A percentile compares a stretch with the other conserved stretches of the same genome.
These are phyloP conservation scores for Thumatha senex DNA, from an alignment of 2,888 invertebrate genomes.

Conservation along the genomic window DNA sequence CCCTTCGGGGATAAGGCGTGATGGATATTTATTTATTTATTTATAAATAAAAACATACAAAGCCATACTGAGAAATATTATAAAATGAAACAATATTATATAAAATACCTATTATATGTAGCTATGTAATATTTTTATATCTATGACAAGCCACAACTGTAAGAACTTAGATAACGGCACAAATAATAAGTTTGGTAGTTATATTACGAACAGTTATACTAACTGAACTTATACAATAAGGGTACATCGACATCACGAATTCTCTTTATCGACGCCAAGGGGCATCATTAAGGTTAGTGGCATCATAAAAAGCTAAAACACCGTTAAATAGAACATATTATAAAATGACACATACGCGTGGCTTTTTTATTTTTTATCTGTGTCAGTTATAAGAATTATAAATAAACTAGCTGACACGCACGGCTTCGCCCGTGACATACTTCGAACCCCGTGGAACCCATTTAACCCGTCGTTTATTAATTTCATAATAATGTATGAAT, in stretches of 20 bases:
- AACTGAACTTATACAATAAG: conserved; percentile 26
- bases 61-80: too few relatives aligned
- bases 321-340: conserved; percentile 17
- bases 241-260: conserved; percentile 18
- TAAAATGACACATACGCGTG: neutral
- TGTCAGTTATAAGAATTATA: neutral
- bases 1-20: too few relatives aligned
- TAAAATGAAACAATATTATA: too few relatives aligned
- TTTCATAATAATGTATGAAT: too few relatives aligned
- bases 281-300: conserved; percentile 28
- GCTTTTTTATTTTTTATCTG: neutral
- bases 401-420: too few relatives aligned
- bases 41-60: too few relatives aligned
- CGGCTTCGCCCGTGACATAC: too few relatives aligned
- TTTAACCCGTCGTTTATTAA: too few relatives aligned
- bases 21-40: too few relatives aligned
- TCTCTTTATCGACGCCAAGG: conserved; percentile 6
- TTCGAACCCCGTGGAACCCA: too few relatives aligned
- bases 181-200: neutral
- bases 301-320: conserved; percentile 12
- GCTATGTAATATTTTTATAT: too few relatives aligned
- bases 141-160: neutral
- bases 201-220: conserved; percentile 22
- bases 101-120: too few relatives aligned
- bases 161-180: neutral